These are phyloP conservation scores for Coregonus ussuriensis DNA, from an alignment of 2,797 vertebrate species.

Conservation along the genomic window DNA sequence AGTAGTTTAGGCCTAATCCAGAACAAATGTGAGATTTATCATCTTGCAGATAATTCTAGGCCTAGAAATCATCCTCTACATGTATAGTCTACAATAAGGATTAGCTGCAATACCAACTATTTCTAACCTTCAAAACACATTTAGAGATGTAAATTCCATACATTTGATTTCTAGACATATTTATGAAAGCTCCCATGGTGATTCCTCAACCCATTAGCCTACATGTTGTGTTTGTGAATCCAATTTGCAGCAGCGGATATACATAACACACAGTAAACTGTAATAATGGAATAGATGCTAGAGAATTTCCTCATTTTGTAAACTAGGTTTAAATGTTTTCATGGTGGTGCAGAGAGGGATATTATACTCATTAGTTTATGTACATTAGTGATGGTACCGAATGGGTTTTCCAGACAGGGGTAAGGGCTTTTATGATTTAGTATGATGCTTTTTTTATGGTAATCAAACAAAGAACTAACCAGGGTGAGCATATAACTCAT, in stretches of 20 bases:
- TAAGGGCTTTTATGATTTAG: slow-evolving; percentile 70
- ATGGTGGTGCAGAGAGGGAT: slow-evolving; percentile 63
- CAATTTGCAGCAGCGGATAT: slow-evolving; percentile 35
- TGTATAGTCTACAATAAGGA: slow-evolving; percentile 46
- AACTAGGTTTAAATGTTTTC: slow-evolving; percentile 74
- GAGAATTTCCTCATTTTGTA: slow-evolving; percentile 57
- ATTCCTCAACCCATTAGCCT: not conserved
- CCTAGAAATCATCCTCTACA: not conserved
- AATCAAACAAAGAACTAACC: slow-evolving; percentile 74
- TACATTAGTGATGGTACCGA: slow-evolving; percentile 72
- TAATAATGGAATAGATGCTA: slow-evolving; percentile 46
- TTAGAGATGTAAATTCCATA: not conserved
- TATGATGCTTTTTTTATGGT: slow-evolving; percentile 80
- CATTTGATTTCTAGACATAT: slow-evolving; percentile 31
- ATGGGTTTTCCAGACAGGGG: slow-evolving; percentile 76
- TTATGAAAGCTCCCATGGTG: not conserved
- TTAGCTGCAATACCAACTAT: slow-evolving; percentile 31
- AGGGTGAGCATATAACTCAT: slow-evolving; percentile 33
- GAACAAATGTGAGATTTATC: slow-evolving; percentile 37
- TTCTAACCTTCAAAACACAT: not conserved
- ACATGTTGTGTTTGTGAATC: slow-evolving; percentile 1
- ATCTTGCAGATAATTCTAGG: slow-evolving; percentile 23
- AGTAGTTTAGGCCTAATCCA: slow-evolving; percentile 32
- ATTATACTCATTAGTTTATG: slow-evolving; percentile 76
- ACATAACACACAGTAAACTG: slow-evolving; percentile 36